Conservation (phyloP, 2,113 vertebrate species). For the Zeus faber region DNA sequence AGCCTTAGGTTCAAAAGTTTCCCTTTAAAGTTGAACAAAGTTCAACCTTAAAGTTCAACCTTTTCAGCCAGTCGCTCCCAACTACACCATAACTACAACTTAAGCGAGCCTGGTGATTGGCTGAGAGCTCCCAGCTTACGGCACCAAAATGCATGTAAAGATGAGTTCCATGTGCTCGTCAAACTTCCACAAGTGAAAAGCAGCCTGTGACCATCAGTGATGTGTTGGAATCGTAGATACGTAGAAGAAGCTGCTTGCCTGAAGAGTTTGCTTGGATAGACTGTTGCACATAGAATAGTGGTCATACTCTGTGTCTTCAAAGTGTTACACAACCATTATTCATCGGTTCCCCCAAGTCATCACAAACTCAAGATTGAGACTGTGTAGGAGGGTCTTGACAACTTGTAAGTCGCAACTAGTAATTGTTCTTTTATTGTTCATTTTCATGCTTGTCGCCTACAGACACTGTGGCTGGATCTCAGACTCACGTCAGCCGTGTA, state of each 20-base stretch:
- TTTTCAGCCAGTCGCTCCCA: slow-evolving; percentile 33
- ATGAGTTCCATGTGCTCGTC: not conserved
- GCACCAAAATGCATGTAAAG: slow-evolving; percentile 29
- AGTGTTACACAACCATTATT: too few relatives aligned
- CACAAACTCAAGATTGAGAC: too few relatives aligned
- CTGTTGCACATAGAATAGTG: too few relatives aligned
- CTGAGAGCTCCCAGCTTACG: slow-evolving; percentile 21
- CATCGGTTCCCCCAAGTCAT: too few relatives aligned
- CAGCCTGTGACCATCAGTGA: not conserved
- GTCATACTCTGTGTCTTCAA: too few relatives aligned
- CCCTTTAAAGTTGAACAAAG: too few relatives aligned
- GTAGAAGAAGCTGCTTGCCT: too few relatives aligned
- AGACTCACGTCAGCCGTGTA: slow-evolving; percentile 19
- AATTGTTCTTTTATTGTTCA: slow-evolving; percentile 13
- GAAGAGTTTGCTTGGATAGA: too few relatives aligned
- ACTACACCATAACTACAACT: slow-evolving; percentile 27
- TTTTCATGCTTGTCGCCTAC: slow-evolving; percentile 43
- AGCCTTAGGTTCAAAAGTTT: too few relatives aligned
- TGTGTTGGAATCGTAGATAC: not conserved
- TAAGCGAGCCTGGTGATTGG: slow-evolving; percentile 35
- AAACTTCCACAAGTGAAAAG: not conserved
- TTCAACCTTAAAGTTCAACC: too few relatives aligned
- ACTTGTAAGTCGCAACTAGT: too few relatives aligned
- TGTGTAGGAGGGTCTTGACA: too few relatives aligned
- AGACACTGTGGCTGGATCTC: slow-evolving; percentile 44